Percentiles rank a stretch among this genome's conserved stretches.
Evolutionary conservation across 2,888 invertebrate species (phyloP).

Genomic region (Drosophila buzzatii): DNA sequence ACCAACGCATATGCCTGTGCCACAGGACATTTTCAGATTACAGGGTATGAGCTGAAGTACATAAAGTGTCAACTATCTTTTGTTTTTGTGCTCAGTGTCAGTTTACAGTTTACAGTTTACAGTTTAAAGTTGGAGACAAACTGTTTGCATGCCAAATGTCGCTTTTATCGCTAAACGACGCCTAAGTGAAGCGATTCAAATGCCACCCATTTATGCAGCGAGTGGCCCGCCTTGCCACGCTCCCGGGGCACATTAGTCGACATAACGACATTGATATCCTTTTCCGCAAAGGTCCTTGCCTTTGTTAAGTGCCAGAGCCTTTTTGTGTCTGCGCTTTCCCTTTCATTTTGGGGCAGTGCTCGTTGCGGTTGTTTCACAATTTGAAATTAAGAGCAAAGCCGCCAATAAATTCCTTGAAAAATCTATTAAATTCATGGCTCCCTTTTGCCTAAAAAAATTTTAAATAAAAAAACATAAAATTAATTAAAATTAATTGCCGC

Average conservation of each 20-base stretch:
- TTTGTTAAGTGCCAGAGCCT: conserved; percentile 24
- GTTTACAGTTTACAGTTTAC: conserved; percentile 65
- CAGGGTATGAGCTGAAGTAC: conserved; percentile 30
- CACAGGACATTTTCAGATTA: background rate
- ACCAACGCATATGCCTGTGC: too few relatives aligned
- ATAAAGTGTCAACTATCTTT: conserved; percentile 58
- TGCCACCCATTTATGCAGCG: conserved; percentile 7
- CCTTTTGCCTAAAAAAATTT: conserved; percentile 14
- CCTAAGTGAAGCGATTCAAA: conserved; percentile 71
- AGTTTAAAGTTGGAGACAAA: conserved; percentile 69
- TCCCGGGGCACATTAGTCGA: conserved; percentile 65
- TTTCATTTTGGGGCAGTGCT: conserved; percentile 56
- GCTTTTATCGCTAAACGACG: conserved; percentile 77
- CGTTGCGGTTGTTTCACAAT: conserved; percentile 57
- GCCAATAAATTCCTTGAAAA: conserved; percentile 58
- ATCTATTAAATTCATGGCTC: conserved; percentile 47
- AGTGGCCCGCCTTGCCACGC: conserved; percentile 3
- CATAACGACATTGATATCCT: conserved; percentile 71
- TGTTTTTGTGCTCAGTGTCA: conserved; percentile 53
- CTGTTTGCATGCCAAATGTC: conserved; percentile 52
- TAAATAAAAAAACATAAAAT: conserved; percentile 50
- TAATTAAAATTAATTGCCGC: conserved; percentile 80
- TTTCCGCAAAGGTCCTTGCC: conserved; percentile 43
- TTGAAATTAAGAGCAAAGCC: conserved; percentile 57
- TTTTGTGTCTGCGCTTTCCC: conserved; percentile 46